These are phyloP conservation scores for Agonum fuliginosum DNA, from an alignment of 2,888 invertebrate species.

Conservation along the genomic window DNA sequence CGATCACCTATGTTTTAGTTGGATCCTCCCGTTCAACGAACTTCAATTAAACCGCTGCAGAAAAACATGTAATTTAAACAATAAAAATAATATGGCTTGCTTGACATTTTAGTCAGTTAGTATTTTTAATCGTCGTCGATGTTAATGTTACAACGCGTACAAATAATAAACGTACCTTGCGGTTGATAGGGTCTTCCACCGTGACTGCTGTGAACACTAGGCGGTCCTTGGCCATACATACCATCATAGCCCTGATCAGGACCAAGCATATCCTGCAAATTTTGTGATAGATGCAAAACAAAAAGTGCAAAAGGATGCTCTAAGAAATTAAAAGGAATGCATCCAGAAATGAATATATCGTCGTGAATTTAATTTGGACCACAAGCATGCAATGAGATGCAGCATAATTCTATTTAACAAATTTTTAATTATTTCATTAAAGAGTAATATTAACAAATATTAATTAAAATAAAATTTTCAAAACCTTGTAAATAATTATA, in stretches of 20 bases:
- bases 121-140: slow-evolving; percentile 44
- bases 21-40: slow-evolving; percentile 54
- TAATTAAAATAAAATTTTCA: neutral
- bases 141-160: neutral
- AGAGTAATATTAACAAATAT: neutral
- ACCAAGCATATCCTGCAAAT: slow-evolving; percentile 89
- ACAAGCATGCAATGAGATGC: slow-evolving; percentile 11
- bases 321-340: slow-evolving; percentile 5
- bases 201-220: slow-evolving; percentile 88
- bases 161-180: slow-evolving; percentile 81
- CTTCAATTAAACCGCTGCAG: slow-evolving; percentile 58
- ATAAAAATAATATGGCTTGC: neutral
- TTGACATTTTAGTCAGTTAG: slow-evolving; percentile 41
- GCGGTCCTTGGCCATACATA: slow-evolving; percentile 93
- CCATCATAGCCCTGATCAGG: slow-evolving; percentile 95
- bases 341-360: slow-evolving; percentile 10
- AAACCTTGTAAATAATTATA: neutral
- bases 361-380: slow-evolving; percentile 1
- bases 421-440: neutral
- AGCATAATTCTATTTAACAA: neutral
- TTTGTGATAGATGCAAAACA: slow-evolving; percentile 26
- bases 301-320: slow-evolving; percentile 27
- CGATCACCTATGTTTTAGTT: slow-evolving; percentile 57
- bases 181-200: slow-evolving; percentile 87
- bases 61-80: slow-evolving; percentile 54